Base-by-base conservation (phyloP, 1,140 invertebrate species). In the Mercenaria mercenaria region DNA sequence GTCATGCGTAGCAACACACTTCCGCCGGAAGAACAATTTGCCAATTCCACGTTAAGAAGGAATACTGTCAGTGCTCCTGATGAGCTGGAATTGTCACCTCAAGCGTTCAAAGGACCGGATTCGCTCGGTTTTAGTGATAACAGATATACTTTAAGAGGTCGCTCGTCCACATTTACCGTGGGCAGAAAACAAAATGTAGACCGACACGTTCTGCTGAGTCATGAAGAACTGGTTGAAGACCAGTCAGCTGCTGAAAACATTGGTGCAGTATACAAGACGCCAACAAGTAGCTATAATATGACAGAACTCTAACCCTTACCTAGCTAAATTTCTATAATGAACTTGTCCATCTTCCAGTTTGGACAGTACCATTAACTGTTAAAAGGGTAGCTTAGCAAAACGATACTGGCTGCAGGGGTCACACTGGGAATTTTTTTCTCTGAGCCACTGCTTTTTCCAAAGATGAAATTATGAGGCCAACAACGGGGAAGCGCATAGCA, bases 281-380 rank as follows among this genome's bases (percentile, higher is more conserved):
- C 34, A 29, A 39, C 67, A 39, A 23, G 39, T 39, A 41, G 67
- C 39, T 72, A 72, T 39, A 4, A 72, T 72, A 29, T 72, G 3
- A 72, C 67, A 13, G 67, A 72, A 72, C 67, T 72, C 1, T 72
- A 72, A 26, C n/a, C n/a, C n/a, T n/a, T n/a, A n/a, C n/a, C n/a
- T n/a, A n/a, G n/a, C n/a, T n/a, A n/a, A n/a, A n/a, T n/a, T n/a
- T n/a, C n/a, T n/a, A n/a, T n/a, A n/a, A n/a, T n/a, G n/a, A n/a
- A n/a, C n/a, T n/a, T n/a, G n/a, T n/a, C n/a, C n/a, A n/a, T n/a
- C n/a, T n/a, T n/a, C n/a, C n/a, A n/a, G n/a, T n/a, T n/a, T n/a
- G n/a, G n/a, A n/a, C n/a, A n/a, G n/a, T n/a, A n/a, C n/a, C n/a
- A n/a, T n/a, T n/a, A n/a, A n/a, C n/a, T n/a, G n/a, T n/a, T n/a